Base-by-base conservation (phyloP, 2,888 invertebrate species). In the Lasioglossum malachurum region DNA sequence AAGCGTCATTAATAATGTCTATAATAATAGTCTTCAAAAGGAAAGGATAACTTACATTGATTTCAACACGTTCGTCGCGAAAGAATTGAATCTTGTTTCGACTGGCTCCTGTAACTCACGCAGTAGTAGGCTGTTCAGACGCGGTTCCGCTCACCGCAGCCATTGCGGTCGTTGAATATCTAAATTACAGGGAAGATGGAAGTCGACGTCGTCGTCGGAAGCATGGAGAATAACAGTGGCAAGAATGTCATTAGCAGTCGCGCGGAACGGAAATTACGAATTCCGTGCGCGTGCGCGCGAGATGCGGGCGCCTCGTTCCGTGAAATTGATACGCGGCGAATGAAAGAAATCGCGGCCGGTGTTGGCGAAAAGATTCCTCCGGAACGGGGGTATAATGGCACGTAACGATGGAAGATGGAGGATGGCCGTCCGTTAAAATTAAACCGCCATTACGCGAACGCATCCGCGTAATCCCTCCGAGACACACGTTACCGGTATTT, bases 351-450 rank as follows among this genome's bases (percentile, higher is more conserved):
- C 60, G 14, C 27, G 16, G 16, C 27, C 27, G 27, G 60, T 16
- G 60, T 27, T 27, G 60, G 1, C 14, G 60, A 4, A 4, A 27
- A 60, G 60, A 60, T 60, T 60, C 60, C n/a, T 57, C 10, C 57
- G n/a, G 16, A 16, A 27, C 27, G 4, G 27, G 60, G 1, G 60
- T 23, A 27, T 87, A 87, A 87, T 82, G 57, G 67, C 75, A 27
- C 74, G 38, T 82, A 86, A 82, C 82, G 80, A 84, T 10, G 80
- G 72, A 83, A 53, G 74, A 86, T 78, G 49, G 78, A 69, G 27
- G 80, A 75, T 85, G 64, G 41, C 23, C 85, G 86, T 83, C 75
- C 78, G 76, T 86, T 82, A 86, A 80, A 83, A 80, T 87, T 87
- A 82, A 80, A 86, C 10, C 77, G 38, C 79, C 80, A 86, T 87